Percentiles rank a stretch among this genome's conserved stretches.
Evolutionary conservation across 2,113 vertebrate species (phyloP).

Genomic region (Cottus gobio): DNA sequence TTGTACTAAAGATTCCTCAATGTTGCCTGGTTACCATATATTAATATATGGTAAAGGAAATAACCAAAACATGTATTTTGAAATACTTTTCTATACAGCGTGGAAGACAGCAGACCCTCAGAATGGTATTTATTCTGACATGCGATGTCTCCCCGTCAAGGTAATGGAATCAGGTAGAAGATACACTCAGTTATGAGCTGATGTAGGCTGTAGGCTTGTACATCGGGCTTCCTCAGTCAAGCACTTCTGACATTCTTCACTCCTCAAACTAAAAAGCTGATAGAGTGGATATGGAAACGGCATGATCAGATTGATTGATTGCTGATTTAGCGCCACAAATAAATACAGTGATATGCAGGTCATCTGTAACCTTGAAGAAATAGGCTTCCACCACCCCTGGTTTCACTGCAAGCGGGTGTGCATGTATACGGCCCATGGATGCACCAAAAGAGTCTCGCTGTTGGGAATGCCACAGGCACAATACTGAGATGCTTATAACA

Average conservation of each 20-base stretch:
- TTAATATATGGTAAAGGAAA: constrained; percentile 23
- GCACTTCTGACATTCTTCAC: constrained; percentile 22
- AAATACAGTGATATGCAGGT: constrained; percentile 9
- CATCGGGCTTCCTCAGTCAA: background rate
- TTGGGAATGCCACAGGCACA: constrained; percentile 22
- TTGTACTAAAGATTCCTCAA: constrained; percentile 28
- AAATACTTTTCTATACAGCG: constrained; percentile 34
- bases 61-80: constrained; percentile 42
- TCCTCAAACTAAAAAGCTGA: background rate
- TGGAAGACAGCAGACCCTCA: constrained; percentile 3
- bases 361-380: constrained; percentile 3
- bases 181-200: background rate
- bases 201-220: constrained; percentile 17
- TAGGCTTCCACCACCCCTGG: background rate
- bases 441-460: background rate
- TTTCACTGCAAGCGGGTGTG: constrained; percentile 1
- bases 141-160: constrained; percentile 6
- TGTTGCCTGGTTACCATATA: constrained; percentile 26
- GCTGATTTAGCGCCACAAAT: constrained; percentile 7
- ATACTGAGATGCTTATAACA: constrained; percentile 7
- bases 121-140: constrained; percentile 9
- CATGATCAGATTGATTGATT: background rate
- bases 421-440: background rate
- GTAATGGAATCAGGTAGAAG: constrained; percentile 2
- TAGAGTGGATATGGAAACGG: background rate